Evolutionary conservation across 2,888 invertebrate genomes (phyloP).

Genomic region (Drosophila pseudotalamancana): DNA sequence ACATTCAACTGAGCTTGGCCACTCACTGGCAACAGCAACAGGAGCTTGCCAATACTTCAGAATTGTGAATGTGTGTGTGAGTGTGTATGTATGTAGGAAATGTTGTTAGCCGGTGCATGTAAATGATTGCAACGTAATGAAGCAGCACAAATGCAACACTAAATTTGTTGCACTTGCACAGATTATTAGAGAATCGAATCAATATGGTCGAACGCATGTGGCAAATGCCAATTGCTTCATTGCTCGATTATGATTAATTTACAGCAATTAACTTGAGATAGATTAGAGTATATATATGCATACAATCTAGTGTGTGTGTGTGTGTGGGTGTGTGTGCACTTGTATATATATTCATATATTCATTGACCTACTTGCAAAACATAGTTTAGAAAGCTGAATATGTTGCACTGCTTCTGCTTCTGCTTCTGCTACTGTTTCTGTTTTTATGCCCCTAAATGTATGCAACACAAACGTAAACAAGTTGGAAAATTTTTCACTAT

Average conservation of each 20-base stretch:
- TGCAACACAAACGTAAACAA: conserved; percentile 8
- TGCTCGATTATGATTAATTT: background rate
- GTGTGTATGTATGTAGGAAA: conserved; percentile 10
- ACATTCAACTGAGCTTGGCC: conserved; percentile 15
- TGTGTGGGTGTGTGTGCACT: background rate
- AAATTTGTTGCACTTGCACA: conserved; percentile 26
- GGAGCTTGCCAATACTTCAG: too few species aligned
- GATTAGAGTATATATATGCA: background rate
- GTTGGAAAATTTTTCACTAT: background rate
- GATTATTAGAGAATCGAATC: too few species aligned
- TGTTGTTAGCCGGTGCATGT: conserved; percentile 43
- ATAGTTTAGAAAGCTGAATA: conserved; percentile 4
- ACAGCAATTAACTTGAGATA: conserved; percentile 16
- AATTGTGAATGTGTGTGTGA: conserved; percentile 24
- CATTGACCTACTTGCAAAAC: too few species aligned
- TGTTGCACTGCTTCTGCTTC: background rate
- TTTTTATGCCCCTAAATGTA: background rate
- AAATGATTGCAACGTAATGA: conserved; percentile 57
- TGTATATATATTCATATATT: conserved; percentile 8
- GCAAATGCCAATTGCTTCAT: conserved; percentile 12
- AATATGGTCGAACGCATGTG: too few species aligned
- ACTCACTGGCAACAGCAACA: conserved; percentile 15
- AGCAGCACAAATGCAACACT: conserved; percentile 70
- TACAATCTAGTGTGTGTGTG: background rate
- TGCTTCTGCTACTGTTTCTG: background rate